Base-by-base conservation (phyloP, 2,797 vertebrate genomes). In the Synanceia verrucosa region DNA sequence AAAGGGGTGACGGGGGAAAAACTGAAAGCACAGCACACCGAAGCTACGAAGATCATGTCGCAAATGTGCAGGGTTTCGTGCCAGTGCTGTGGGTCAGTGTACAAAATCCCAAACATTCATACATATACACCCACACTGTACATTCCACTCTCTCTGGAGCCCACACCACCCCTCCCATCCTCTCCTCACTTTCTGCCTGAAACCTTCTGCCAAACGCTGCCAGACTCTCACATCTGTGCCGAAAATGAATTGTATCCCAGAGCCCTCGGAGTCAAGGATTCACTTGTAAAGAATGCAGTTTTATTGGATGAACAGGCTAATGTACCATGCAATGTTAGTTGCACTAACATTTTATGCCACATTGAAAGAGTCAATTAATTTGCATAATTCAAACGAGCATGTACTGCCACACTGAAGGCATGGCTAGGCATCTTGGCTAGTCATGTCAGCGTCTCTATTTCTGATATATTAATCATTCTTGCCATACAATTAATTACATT, bases 361-460 rank as follows among this genome's bases (percentile, higher is more conserved):
- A 96, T 96, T 97, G 96, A 95, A 98, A 96, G 95, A 96, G 95
- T 95, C 97, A 97, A 98, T 98, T 98, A 96, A 99, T 99, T 99
- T 98, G 95, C 97, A 99, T 99, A 98, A 98, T 96, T 99, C 95
- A 94, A 88, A 94, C 93, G 95, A 95, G 95, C 94, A 92, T 69
- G 95, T 95, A 94, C 94, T 93, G 94, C 94, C 95, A 95, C 95
- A 97, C 67, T 95, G 95, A 96, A 96, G 95, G 95, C 97, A 95
- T 94, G 95, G 90, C 93, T 94, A 91, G 93, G 91, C 94, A 93
- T 94, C 92, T 93, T 91, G 93, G 93, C 92, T 73, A 94, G 88
- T 94, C 94, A 92, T 74, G 82, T 93, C 92, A 92, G 87, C 93
- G 91, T 91, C 93, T 89, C 93, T 92, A 89, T 88, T 92, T 95